Evolutionary conservation across 1,140 invertebrate species (phyloP).

Genomic region (Drosophila nigrodunni): DNA sequence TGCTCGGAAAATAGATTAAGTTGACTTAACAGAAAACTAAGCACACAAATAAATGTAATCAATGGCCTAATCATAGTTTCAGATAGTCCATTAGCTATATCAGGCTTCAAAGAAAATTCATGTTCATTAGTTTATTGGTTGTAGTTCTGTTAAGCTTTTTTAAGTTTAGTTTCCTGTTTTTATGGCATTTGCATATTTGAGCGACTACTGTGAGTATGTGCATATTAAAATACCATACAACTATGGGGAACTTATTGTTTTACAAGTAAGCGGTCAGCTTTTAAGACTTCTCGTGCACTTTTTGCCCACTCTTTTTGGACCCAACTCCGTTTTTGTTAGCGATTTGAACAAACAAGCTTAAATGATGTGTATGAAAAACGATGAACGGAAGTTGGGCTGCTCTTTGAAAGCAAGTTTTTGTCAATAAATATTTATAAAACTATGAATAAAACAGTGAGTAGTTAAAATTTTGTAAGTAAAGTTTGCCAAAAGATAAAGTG

Average conservation of each 20-base stretch:
- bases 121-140: conserved; percentile 4
- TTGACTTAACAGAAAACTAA: conserved; percentile 14
- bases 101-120: too few species aligned
- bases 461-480: neutral
- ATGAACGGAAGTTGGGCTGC: neutral
- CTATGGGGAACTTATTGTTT: conserved; percentile 45
- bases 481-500: neutral
- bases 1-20: neutral
- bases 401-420: neutral
- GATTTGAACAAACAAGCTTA: neutral
- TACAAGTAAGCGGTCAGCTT: conserved; percentile 40
- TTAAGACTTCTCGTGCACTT: conserved; percentile 1
- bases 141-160: conserved; percentile 20
- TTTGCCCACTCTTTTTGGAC: conserved; percentile 15
- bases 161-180: conserved; percentile 18
- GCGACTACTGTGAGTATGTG: too few species aligned
- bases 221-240: conserved; percentile 48
- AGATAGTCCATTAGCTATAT: neutral
- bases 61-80: conserved; percentile 15
- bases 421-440: neutral
- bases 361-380: neutral
- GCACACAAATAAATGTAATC: neutral
- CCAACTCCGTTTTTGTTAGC: conserved; percentile 5
- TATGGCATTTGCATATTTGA: too few species aligned
- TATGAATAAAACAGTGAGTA: neutral